phyloP scores from a whole-genome alignment of 2,797 vertebrate species.

The Picus viridis region DNA sequence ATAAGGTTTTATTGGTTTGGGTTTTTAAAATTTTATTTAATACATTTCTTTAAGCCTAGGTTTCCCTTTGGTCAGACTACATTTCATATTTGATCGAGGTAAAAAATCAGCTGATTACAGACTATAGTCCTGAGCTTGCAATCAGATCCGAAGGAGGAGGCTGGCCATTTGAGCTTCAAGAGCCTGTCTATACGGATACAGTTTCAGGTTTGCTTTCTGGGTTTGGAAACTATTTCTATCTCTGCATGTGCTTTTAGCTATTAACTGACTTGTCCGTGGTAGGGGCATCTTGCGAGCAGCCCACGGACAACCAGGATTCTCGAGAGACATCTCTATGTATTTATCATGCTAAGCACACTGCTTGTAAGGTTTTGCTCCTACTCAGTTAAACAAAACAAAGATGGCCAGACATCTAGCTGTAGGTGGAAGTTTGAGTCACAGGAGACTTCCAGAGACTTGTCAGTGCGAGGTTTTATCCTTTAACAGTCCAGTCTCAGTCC shows the following conservation, averaged over 20 bases:
- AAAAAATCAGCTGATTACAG: background rate
- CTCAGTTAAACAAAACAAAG: conserved; percentile 30
- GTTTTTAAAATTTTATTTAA: background rate
- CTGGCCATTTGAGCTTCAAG: background rate
- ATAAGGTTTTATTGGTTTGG: accelerated
- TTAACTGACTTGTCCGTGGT: background rate
- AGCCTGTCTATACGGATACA: background rate
- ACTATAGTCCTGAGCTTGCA: background rate
- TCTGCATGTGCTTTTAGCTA: background rate
- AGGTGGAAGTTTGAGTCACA: background rate
- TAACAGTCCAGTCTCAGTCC: background rate
- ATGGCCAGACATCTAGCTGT: background rate
- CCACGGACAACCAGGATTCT: background rate
- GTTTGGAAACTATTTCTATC: background rate
- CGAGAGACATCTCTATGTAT: background rate
- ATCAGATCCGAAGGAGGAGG: background rate
- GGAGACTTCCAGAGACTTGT: background rate
- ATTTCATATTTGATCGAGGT: background rate
- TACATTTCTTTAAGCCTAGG: background rate
- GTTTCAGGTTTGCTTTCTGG: conserved; percentile 18
- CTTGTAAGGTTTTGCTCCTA: background rate
- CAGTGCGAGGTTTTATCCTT: background rate
- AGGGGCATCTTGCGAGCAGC: background rate
- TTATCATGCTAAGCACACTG: background rate
- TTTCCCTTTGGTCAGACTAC: background rate